Conservation (phyloP, 1,140 invertebrate species). For the Micrasema minimum region DNA sequence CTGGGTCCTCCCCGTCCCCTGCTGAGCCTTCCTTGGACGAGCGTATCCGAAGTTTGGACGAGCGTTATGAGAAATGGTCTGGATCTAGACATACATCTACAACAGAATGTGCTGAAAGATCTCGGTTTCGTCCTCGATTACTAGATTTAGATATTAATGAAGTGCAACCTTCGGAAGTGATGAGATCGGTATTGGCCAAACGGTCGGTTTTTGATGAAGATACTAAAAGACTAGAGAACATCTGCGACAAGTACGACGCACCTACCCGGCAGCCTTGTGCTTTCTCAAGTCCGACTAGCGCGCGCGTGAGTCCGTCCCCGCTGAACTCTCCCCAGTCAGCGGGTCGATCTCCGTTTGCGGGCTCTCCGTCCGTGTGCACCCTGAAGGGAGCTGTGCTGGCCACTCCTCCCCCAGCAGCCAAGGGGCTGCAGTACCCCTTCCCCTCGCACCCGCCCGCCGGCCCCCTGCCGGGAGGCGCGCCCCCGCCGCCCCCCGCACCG, state of each 20-base stretch:
- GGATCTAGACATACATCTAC: conserved; percentile 67
- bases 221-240: conserved; percentile 90
- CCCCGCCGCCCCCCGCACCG: conserved; percentile 52
- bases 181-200: conserved; percentile 90
- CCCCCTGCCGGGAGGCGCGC: conserved; percentile 58
- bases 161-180: conserved; percentile 92
- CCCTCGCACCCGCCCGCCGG: conserved; percentile 77
- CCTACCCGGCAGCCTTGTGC: conserved; percentile 41
- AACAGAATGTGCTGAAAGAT: conserved; percentile 59
- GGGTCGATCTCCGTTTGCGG: conserved; percentile 55
- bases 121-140: conserved; percentile 74
- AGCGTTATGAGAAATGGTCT: conserved; percentile 92
- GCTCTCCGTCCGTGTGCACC: conserved; percentile 50
- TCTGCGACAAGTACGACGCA: conserved; percentile 87
- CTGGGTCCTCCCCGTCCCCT: conserved; percentile 69
- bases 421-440: conserved; percentile 84
- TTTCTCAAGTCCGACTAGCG: conserved; percentile 57
- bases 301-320: conserved; percentile 54
- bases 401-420: conserved; percentile 59
- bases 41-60: conserved; percentile 86
- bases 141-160: conserved; percentile 80
- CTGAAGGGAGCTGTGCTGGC: conserved; percentile 28
- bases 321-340: conserved; percentile 54
- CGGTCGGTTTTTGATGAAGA: conserved; percentile 96
- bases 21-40: conserved; percentile 82